Base-by-base conservation (phyloP, 53 echinoderm and acorn worm species). In the Holothuria scabra region DNA sequence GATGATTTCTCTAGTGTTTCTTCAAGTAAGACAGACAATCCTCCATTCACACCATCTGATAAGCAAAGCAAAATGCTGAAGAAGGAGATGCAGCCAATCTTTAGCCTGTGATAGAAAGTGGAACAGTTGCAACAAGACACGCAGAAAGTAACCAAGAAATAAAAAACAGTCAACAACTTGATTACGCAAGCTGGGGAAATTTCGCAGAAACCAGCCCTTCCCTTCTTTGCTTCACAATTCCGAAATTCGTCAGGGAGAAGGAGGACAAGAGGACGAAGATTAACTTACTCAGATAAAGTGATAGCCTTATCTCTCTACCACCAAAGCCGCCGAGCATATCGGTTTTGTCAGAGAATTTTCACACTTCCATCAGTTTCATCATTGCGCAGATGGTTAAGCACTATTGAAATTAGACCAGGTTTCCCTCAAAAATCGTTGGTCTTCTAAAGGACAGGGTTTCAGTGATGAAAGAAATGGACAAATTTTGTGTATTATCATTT, bases 171-270 rank as follows among this genome's bases (percentile, higher is more conserved):
- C 9, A 56, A 55, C 20, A 48, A 83, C 1, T 12, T 88, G 28
- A 88, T 83, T 4, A 67, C 59, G n/a, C 32, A 70, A 14, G 83
- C 83, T 16, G 19, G 37, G 12, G 52, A 71, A 58, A 63, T 30
- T 48, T 46, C 83, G 29, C 41, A 71, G 26, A 74, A 83, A 46
- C 85, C 86, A 69, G 56, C 86, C 4, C 74, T 90, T 20, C 81
- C 85, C 34, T 90, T 90, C n/a, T 90, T 90, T 64, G 72, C 85
- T 28, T 85, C 85, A 60, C 90, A 90, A 57, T 28, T 90, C 18
- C 56, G 61, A 34, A 90, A 90, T 82, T 69, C 74, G 10, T 57
- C 69, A 34, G 24, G 66, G 59, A 38, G 90, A 83, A 20, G 35
- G 6, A 35, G 35, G 35, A 6, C 35, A 35, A 35, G 35, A 35